phyloP scores from a whole-genome alignment of 2,113 vertebrate species.

The Tachycineta bicolor region DNA sequence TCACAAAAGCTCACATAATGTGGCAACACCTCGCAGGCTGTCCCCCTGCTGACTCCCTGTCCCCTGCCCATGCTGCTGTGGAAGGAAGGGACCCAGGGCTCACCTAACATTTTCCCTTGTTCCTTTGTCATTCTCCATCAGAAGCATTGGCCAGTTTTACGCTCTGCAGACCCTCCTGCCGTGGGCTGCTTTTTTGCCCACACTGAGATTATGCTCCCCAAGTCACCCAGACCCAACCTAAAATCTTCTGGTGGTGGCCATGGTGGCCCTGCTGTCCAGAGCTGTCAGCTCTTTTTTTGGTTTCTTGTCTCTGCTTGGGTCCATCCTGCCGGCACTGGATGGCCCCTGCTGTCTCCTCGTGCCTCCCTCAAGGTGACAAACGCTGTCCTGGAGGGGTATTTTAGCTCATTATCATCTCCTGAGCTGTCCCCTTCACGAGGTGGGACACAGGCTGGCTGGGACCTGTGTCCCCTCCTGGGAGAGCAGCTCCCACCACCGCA shows the following conservation, averaged over 20 bases:
- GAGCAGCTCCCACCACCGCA: not conserved
- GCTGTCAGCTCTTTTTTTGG: not conserved
- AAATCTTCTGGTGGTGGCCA: not conserved
- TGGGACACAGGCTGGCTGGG: not conserved
- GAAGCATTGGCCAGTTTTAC: not conserved
- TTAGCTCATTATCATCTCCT: not conserved
- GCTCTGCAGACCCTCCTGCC: not conserved
- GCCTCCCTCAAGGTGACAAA: not conserved
- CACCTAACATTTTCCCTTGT: not conserved
- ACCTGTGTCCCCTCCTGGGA: fast-evolving
- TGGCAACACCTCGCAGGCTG: too few species aligned
- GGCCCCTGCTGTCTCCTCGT: not conserved
- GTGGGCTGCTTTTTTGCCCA: not conserved
- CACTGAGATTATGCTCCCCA: not conserved
- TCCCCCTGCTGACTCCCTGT: not conserved
- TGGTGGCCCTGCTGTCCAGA: not conserved
- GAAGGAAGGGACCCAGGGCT: not conserved
- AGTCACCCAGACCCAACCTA: not conserved
- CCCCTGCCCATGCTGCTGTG: fast-evolving
- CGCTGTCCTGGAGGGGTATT: not conserved
- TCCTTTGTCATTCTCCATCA: not conserved
- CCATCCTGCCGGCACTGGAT: not conserved
- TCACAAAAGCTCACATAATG: too few species aligned
- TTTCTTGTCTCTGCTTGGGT: not conserved
- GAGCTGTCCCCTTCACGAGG: not conserved